Base-by-base conservation (phyloP, 92 coral and sea anemone genomes). In the Bergia puertoricense region DNA sequence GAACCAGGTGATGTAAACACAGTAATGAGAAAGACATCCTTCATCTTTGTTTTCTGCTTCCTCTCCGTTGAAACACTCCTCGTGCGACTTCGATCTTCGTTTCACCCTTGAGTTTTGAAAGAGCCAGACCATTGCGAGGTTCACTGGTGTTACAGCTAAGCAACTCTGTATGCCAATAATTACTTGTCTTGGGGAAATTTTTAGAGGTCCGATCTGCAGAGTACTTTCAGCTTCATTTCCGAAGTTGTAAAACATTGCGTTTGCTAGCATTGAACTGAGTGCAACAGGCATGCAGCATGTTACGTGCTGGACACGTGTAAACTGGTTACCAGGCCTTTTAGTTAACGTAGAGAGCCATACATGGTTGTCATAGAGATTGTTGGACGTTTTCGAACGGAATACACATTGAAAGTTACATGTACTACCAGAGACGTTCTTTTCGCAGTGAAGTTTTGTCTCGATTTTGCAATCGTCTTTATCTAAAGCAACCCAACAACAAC, bases 201-300 rank as follows among this genome's bases (percentile, higher is more conserved):
- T 91, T 62, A 93, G 79, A 2, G 95, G 95, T 2, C 95, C 95
- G 37, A 92, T 23, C 2, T 73, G 89, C 37, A 92, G 62, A 6
- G 91, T 42, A 3, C 44, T 77, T 43, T 79, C 89, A 0, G 86
- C 68, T 13, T 92, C 78, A 0, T 88, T 90, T 10, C 82, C 90
- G 16, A 81, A 14, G 54, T 93, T 88, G 79, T 93, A 91, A 68
- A 93, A 91, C 95, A 93, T 91, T 37, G 94, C 95, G 89, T 88
- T 93, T 45, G 90, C 88, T 20, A 93, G 54, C 95, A 93, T 88
- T 41, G 86, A 93, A 14, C 81, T 87, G 45, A 93, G 73, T 1
- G 92, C 71, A 69, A 91, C 10, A 77, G 89, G 62, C 48, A 91
- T 37, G 4, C 95, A 93, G n/a, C 95, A 93, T 5, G 93, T 86